Evolutionary conservation across 2,113 vertebrate species (phyloP), one percentile per base, ranked within the genome.

Genomic region (Eulemur macaco): DNA sequence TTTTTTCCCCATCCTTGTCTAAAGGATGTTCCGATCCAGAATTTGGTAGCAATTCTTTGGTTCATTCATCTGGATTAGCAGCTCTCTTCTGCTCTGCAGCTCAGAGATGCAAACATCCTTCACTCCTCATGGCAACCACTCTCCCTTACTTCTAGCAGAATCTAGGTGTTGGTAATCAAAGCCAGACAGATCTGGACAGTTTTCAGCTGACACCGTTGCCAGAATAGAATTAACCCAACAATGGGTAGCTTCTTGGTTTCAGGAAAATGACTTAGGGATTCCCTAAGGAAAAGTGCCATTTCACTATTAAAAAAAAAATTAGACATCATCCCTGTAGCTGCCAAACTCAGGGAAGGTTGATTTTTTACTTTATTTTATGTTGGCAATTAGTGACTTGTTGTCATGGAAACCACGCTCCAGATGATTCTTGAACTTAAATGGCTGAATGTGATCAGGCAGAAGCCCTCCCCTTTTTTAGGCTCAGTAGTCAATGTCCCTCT

Each of bases 381-480:
- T 98, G 29, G 95, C 98, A 98, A 99, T 99, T 99, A 99, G 98
- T 98, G 97, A 96, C 96, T 98, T 98, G 98, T 98, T 98, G 98
- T 97, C 98, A 98, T 99, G 98, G 98, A 98, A 98, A 99, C 98
- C 96, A 98, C 78, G 95, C 97, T 98, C 98, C 98, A 98, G 96
- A 98, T 97, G 95, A 97, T 98, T 99, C 98, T 98, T 98, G 98
- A 98, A 98, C 98, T 99, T 98, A 98, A 98, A 98, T 97, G 97
- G 83, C 96, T 98, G 98, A 97, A 98, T 98, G 78, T 98, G 98
- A 98, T 98, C 97, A 97, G 94, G 93, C 94, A 97, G 88, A 97
- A 95, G 64, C 69, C 78, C 91, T 97, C 95, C 96, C 85, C 64
- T 42, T 96, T 97, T 97, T 91, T 92, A 97, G 92, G 77, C 77